phyloP scores from a whole-genome alignment of 2,113 vertebrate genomes.

The Ramphastos sulfuratus region DNA sequence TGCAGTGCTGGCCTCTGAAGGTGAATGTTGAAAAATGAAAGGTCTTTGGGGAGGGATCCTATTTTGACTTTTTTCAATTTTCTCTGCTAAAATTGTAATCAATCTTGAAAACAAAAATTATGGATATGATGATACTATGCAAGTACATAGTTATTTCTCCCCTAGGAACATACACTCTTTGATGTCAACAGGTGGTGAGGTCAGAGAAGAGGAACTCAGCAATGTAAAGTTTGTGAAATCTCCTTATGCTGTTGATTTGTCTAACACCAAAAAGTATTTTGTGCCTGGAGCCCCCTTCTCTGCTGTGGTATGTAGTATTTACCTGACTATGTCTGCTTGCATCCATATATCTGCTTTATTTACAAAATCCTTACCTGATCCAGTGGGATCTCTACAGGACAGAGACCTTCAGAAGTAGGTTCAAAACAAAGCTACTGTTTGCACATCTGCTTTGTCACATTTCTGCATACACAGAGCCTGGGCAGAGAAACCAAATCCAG shows the following conservation, averaged over 20 bases:
- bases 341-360: background rate
- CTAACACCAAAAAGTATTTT: slow-evolving; percentile 75
- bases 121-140: background rate
- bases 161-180: background rate
- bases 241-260: slow-evolving; percentile 72
- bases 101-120: background rate
- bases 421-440: background rate
- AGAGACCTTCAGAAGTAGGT: background rate
- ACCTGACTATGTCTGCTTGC: fast-evolving
- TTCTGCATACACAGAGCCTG: background rate
- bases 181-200: slow-evolving; percentile 67
- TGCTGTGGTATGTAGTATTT: slow-evolving; percentile 54
- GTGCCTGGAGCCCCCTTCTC: slow-evolving; percentile 72
- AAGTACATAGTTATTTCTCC: background rate
- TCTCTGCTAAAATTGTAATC: background rate
- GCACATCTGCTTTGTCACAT: background rate
- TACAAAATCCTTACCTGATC: background rate
- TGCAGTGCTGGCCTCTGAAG: background rate
- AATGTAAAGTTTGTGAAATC: slow-evolving; percentile 74
- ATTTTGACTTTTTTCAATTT: background rate
- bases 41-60: background rate
- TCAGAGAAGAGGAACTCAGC: slow-evolving; percentile 73
- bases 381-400: background rate
- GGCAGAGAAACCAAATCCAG: background rate
- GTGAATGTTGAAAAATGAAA: background rate